phyloP scores from a whole-genome alignment of 2,888 invertebrate species.

The Thysanoteuthis rhombus region DNA sequence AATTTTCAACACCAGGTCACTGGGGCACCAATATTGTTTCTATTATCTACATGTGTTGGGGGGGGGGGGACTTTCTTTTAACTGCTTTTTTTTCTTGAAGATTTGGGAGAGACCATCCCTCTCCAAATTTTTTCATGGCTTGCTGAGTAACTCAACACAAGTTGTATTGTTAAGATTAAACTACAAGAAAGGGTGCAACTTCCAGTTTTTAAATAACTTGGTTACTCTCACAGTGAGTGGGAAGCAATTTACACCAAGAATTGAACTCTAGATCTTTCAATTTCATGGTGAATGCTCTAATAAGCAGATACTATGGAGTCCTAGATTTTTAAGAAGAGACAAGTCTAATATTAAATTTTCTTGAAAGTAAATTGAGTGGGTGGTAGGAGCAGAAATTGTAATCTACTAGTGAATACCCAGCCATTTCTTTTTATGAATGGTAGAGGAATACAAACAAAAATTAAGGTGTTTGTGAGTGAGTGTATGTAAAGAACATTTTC shows the following conservation, averaged over 20 bases:
- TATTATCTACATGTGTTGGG: not conserved
- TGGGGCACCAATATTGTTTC: not conserved
- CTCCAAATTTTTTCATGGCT: not conserved
- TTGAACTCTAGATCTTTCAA: not conserved
- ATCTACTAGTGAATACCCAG: too few relatives aligned
- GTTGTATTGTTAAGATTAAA: not conserved
- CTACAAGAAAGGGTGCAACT: not conserved
- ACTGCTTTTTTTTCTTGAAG: not conserved
- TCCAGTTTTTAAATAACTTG: not conserved
- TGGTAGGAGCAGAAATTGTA: not conserved
- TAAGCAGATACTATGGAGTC: not conserved
- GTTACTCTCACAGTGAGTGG: not conserved
- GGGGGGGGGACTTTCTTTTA: too few relatives aligned
- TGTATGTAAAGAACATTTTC: not conserved
- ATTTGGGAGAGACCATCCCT: not conserved
- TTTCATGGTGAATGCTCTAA: not conserved
- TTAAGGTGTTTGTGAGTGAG: not conserved
- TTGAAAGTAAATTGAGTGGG: not conserved
- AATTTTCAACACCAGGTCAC: not conserved
- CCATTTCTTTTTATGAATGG: not conserved
- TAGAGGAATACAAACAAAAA: not conserved
- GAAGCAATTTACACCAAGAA: not conserved
- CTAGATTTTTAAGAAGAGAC: not conserved
- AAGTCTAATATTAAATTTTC: not conserved
- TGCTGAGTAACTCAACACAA: not conserved